Conservation (phyloP, 1,140 invertebrate genomes). For the Temnothorax curvispinosus region DNA sequence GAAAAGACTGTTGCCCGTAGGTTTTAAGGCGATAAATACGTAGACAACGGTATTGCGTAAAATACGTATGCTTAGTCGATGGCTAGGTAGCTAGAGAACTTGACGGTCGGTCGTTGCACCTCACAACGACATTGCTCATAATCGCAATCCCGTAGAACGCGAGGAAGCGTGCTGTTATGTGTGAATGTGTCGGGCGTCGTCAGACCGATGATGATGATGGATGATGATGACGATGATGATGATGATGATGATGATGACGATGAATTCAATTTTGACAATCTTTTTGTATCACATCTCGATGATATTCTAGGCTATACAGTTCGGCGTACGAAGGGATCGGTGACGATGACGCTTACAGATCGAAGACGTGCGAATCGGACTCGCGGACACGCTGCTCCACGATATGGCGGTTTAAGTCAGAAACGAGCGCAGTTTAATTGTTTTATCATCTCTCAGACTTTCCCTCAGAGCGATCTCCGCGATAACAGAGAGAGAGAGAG, state of each 20-base stretch:
- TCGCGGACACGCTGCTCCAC: slow-evolving; percentile 12
- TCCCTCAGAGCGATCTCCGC: not conserved
- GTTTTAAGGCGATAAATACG: slow-evolving; percentile 48
- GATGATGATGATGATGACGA: slow-evolving; percentile 30
- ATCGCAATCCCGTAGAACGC: slow-evolving; percentile 40
- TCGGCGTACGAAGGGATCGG: slow-evolving; percentile 16
- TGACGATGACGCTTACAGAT: slow-evolving; percentile 20
- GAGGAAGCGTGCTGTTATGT: slow-evolving; percentile 44
- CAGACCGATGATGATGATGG: slow-evolving; percentile 42
- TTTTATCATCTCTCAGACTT: not conserved
- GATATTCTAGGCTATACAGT: slow-evolving; percentile 69
- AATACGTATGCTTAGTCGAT: slow-evolving; percentile 56
- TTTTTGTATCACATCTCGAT: slow-evolving; percentile 83
- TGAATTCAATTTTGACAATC: slow-evolving; percentile 84
- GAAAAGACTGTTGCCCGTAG: slow-evolving; percentile 52
- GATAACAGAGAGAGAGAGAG: not conserved
- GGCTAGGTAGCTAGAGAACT: slow-evolving; percentile 64
- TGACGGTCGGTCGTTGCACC: slow-evolving; percentile 50
- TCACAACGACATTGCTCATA: slow-evolving; percentile 57
- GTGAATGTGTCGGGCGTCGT: slow-evolving; percentile 25
- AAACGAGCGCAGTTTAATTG: slow-evolving; percentile 5
- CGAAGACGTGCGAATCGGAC: slow-evolving; percentile 24
- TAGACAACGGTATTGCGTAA: slow-evolving; percentile 43
- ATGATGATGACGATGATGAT: not conserved
- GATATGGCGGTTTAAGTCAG: slow-evolving; percentile 16